Percentiles rank a stretch among this genome's conserved stretches.
These are phyloP conservation scores for Pogona vitticeps DNA, from an alignment of 2,113 vertebrate genomes.

Conservation along the genomic window DNA sequence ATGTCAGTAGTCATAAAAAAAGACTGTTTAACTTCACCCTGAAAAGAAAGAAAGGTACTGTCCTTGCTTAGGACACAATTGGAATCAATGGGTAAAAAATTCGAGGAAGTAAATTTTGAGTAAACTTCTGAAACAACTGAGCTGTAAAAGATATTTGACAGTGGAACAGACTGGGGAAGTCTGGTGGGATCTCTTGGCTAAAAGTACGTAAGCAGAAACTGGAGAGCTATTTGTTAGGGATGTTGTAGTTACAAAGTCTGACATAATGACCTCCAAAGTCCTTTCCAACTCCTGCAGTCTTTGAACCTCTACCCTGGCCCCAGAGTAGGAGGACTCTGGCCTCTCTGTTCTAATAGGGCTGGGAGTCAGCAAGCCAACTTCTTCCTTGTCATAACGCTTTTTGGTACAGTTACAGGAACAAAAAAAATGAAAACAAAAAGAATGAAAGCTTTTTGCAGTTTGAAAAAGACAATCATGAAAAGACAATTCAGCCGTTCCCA, in stretches of 20 bases:
- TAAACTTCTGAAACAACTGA: no score
- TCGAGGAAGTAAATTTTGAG: no score
- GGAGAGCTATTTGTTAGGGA: no score
- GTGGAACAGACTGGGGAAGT: no score
- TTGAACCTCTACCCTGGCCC: not conserved
- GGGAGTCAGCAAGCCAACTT: not conserved
- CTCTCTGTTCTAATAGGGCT: not conserved
- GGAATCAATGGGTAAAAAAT: no score
- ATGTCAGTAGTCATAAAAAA: no score
- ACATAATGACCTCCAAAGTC: not conserved
- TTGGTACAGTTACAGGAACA: not conserved
- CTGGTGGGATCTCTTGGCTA: no score
- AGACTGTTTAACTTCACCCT: no score
- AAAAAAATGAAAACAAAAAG: not conserved
- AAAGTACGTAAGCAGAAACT: not conserved
- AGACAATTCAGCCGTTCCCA: not conserved
- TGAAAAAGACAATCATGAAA: not conserved
- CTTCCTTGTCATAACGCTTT: not conserved
- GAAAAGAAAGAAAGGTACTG: no score
- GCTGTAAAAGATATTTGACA: no score
- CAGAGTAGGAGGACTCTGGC: not conserved
- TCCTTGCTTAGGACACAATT: no score
- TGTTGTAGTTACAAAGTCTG: not conserved
- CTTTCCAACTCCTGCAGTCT: not conserved
- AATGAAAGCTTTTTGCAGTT: not conserved